These are phyloP conservation scores for Rhizomys pruinosus DNA, from an alignment of 2,113 vertebrate species.

Conservation along the genomic window DNA sequence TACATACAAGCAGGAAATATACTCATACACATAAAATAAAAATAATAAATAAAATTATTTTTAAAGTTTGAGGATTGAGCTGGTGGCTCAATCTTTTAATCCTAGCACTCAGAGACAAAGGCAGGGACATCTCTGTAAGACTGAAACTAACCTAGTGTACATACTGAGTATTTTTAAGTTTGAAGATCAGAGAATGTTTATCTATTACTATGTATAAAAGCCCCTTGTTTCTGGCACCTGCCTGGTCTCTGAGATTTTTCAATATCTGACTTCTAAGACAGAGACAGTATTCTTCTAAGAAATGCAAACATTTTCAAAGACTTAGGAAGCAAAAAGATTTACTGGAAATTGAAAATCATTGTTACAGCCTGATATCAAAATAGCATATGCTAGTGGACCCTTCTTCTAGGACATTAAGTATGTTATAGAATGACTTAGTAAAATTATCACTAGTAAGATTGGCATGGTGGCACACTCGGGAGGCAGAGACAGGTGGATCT, in stretches of 20 bases:
- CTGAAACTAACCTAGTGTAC: too few species aligned
- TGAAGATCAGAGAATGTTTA: neutral
- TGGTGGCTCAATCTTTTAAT: too few species aligned
- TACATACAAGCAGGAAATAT: too few species aligned
- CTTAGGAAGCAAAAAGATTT: neutral
- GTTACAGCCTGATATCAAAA: neutral
- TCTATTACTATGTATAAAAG: neutral
- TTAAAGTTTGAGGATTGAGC: too few species aligned
- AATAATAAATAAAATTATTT: too few species aligned
- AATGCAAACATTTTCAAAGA: neutral
- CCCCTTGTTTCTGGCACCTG: conserved; percentile 24
- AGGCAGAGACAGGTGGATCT: too few species aligned
- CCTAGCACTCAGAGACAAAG: too few species aligned
- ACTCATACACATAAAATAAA: too few species aligned
- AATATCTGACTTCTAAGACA: conserved; percentile 17
- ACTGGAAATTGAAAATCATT: neutral
- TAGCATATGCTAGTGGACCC: neutral
- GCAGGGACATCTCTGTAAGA: too few species aligned
- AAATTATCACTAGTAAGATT: neutral
- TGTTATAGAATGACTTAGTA: neutral
- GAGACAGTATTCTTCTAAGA: neutral
- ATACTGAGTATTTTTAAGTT: too few species aligned
- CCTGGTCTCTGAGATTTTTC: neutral
- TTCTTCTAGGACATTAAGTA: too few species aligned
- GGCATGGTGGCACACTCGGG: too few species aligned